These are phyloP conservation scores for Ooceraea biroi DNA, from an alignment of 1,140 invertebrate genomes.

Conservation along the genomic window DNA sequence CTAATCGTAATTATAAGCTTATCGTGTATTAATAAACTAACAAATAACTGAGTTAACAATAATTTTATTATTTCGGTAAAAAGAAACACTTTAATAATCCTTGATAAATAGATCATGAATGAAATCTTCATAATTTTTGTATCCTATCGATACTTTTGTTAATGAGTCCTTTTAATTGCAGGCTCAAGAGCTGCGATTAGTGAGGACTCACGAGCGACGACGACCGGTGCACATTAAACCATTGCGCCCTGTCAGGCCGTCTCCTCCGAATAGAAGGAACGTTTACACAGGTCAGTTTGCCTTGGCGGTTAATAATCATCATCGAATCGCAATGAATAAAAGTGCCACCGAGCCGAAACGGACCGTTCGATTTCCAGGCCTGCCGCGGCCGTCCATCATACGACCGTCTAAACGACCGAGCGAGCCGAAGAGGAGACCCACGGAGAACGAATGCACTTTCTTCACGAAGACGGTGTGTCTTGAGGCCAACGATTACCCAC, in stretches of 20 bases:
- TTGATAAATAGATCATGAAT: too few species aligned
- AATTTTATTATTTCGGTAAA: background rate
- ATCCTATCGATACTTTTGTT: background rate
- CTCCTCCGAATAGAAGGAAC: constrained; percentile 79
- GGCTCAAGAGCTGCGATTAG: constrained; percentile 82
- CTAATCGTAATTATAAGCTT: background rate
- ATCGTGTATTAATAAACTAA: background rate
- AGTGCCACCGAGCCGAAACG: background rate
- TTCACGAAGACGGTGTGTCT: constrained; percentile 92
- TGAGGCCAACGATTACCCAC: constrained; percentile 91
- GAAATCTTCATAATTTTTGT: background rate
- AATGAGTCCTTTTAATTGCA: constrained; percentile 70
- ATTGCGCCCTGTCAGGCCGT: constrained; percentile 60
- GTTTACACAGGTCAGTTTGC: constrained; percentile 79
- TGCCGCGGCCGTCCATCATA: constrained; percentile 61
- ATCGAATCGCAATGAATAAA: background rate
- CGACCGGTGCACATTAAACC: constrained; percentile 75
- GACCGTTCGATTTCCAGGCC: constrained; percentile 60
- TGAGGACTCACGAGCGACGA: constrained; percentile 72
- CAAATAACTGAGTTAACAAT: background rate
- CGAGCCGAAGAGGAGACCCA: constrained; percentile 75
- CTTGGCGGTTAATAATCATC: background rate
- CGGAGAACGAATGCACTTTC: constrained; percentile 88
- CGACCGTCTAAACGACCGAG: constrained; percentile 72
- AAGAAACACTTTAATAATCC: background rate